Percentiles rank a stretch among this genome's conserved stretches.
Conservation (phyloP, 2,888 invertebrate genomes). For the Lepidochitona cinerea region DNA sequence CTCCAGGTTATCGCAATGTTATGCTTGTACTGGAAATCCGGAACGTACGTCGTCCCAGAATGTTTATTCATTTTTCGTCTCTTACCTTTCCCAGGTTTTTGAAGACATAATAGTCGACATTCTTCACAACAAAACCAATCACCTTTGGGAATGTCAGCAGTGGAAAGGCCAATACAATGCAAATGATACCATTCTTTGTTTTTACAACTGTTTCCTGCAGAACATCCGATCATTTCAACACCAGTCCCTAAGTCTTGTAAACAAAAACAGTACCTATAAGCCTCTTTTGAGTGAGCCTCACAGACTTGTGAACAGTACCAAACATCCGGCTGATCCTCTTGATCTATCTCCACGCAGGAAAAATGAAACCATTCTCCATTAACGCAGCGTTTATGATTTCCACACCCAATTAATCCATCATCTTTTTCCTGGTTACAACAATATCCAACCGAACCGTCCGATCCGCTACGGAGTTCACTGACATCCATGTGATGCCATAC, state of each 20-base stretch:
- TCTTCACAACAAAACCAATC: constrained; percentile 25
- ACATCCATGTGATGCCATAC: constrained; percentile 16
- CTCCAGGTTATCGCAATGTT: constrained; percentile 26
- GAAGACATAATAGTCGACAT: constrained; percentile 4
- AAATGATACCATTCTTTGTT: constrained; percentile 31
- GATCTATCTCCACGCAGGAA: constrained; percentile 19
- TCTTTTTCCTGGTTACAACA: constrained; percentile 24
- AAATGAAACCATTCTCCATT: constrained; percentile 28
- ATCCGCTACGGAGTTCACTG: background rate
- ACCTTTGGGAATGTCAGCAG: constrained; percentile 21
- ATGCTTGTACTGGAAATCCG: constrained; percentile 21
- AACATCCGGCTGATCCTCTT: constrained; percentile 6
- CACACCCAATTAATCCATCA: constrained; percentile 26
- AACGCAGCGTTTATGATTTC: constrained; percentile 13
- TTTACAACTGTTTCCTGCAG: constrained; percentile 16
- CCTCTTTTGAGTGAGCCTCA: background rate
- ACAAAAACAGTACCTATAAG: constrained; percentile 25
- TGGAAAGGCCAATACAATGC: constrained; percentile 21
- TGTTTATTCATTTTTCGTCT: constrained; percentile 1
- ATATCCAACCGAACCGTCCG: background rate
- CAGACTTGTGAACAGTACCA: constrained; percentile 25
- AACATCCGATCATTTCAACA: constrained; percentile 32
- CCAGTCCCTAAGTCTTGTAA: constrained; percentile 22
- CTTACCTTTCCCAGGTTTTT: background rate
- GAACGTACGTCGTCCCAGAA: background rate